Base-by-base conservation (phyloP, 2,113 vertebrate species). In the Bubo bubo region DNA sequence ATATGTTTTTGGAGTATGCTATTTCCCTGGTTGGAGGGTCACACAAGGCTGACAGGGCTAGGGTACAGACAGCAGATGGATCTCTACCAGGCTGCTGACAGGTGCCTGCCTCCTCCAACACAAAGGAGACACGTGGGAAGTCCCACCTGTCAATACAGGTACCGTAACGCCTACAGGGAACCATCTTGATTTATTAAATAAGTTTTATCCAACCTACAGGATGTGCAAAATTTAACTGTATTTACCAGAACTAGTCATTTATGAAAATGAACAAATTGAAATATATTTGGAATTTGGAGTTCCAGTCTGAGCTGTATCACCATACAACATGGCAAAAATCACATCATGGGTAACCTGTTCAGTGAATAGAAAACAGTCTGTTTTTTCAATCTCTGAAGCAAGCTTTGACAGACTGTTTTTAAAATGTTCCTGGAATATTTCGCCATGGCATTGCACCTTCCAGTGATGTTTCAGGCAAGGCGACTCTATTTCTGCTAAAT, bases 91-190 rank as follows among this genome's bases (percentile, higher is more conserved):
- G 13, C 34, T 91, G 76, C 26, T 91, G 75, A 88, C 0, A 0
- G 9, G 9, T 76, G 39, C 28, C 28, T 10, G 4, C 47, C 47
- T 81, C 45, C 68, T 49, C 55, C 32, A 70, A 47, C 52, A 63
- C 37, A 71, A 56, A 86, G 56, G 75, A 58, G 17, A 39, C 1
- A 8, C 0, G 80, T 91, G 84, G 86, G 86, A 89, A 95, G 91
- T 34, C 30, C 68, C 88, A 82, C 80, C 64, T 94, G 83, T 49
- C 84, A 96, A 75, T 76, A 94, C 9, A 97, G 95, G 89, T 93
- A 95, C 39, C 2, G 1, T 37, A 67, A 93, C 2, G 5, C 89
- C 91, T 72, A 96, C 89, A 81, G 28, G 9, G 47, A 74, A 86
- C 37, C 28, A 67, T 67, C 26, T 60, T 71, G 59, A 12, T 60